Evolutionary conservation across 2,113 vertebrate genomes (phyloP).

Genomic region (Pseudonaja textilis): DNA sequence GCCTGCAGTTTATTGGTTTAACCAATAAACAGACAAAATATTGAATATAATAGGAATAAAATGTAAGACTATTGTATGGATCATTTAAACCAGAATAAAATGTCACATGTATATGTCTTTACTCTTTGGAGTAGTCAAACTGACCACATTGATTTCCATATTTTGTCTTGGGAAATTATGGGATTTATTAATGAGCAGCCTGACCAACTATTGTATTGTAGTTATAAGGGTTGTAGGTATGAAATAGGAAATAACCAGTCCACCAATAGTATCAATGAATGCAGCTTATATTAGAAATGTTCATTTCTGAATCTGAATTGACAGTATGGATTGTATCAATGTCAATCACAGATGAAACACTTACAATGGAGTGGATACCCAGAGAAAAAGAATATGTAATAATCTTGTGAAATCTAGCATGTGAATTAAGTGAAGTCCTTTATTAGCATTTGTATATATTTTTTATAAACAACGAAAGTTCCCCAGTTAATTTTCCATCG

Average conservation of each 20-base stretch:
- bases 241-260: constrained; percentile 4
- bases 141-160: background rate
- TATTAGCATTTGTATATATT: constrained; percentile 58
- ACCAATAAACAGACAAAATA: constrained; percentile 39
- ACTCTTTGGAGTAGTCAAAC: background rate
- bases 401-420: constrained; percentile 51
- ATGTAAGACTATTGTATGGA: background rate
- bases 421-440: constrained; percentile 48
- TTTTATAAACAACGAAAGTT: constrained; percentile 62
- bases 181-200: background rate
- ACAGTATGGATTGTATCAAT: constrained; percentile 30
- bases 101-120: background rate
- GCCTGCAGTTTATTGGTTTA: background rate
- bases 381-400: constrained; percentile 60
- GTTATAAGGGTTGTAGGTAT: background rate
- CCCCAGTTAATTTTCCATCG: constrained; percentile 49
- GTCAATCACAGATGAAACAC: constrained; percentile 55
- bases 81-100: background rate
- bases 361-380: constrained; percentile 60
- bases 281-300: background rate
- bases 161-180: background rate
- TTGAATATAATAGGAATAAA: constrained; percentile 38
- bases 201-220: background rate
- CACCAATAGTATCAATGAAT: background rate
- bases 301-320: constrained; percentile 33